Conservation (phyloP, 1,140 invertebrate species). For the Araneus ventricosus region DNA sequence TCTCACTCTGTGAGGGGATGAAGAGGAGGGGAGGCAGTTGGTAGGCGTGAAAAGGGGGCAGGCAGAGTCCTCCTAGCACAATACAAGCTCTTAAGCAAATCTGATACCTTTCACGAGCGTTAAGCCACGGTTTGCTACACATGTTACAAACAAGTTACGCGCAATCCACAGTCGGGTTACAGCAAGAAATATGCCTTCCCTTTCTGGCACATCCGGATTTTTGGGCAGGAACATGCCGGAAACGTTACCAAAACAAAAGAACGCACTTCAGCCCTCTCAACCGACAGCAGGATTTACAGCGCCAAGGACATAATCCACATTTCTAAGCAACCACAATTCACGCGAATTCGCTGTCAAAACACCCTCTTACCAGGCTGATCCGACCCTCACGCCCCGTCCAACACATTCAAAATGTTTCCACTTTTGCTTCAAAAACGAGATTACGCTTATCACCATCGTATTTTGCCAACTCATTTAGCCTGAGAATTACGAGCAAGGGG, state of each 20-base stretch:
- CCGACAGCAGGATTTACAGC: neutral
- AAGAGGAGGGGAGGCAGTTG: too few species aligned
- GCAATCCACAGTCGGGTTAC: neutral
- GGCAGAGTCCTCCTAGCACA: too few species aligned
- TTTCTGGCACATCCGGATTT: neutral
- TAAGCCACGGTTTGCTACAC: neutral
- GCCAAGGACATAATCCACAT: neutral
- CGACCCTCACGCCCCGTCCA: neutral
- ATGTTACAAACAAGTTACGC: neutral
- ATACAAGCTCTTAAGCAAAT: too few species aligned
- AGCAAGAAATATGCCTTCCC: neutral
- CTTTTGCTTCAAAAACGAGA: neutral
- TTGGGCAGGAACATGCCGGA: neutral
- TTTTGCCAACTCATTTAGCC: constrained; percentile 45
- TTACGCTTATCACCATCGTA: constrained; percentile 21
- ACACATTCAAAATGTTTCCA: constrained; percentile 34
- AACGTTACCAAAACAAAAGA: neutral
- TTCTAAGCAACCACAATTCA: constrained; percentile 15
- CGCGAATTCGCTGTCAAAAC: constrained; percentile 29
- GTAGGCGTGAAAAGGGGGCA: too few species aligned
- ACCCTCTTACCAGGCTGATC: constrained; percentile 3
- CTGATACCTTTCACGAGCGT: too few species aligned
- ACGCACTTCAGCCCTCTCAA: too few species aligned
- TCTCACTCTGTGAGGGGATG: too few species aligned
- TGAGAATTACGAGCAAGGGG: constrained; percentile 10